Conservation (phyloP, 2,797 vertebrate species). For the Chaunax sp. region DNA sequence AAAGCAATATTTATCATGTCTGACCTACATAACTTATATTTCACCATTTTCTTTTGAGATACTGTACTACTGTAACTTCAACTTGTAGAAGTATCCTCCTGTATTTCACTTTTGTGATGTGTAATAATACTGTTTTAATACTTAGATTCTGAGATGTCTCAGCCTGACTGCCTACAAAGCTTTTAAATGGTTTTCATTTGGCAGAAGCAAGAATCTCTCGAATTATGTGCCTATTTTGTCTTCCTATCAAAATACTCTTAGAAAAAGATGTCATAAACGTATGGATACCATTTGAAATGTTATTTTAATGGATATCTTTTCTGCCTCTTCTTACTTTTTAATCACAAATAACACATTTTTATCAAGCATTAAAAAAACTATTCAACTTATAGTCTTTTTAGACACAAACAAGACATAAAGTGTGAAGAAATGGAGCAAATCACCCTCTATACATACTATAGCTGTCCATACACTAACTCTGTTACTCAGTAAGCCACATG, state of each 20-base stretch:
- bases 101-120: background rate
- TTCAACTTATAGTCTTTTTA: background rate
- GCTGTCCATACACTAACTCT: conserved; percentile 15
- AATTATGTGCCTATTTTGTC: conserved; percentile 27
- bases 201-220: conserved; percentile 19
- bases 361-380: background rate
- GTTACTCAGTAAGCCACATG: conserved; percentile 61
- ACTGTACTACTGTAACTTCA: no score
- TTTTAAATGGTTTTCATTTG: conserved; percentile 25
- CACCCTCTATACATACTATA: conserved; percentile 13
- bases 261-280: background rate
- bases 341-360: background rate
- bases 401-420: conserved; percentile 1
- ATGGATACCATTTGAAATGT: background rate
- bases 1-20: background rate
- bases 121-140: no score
- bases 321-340: background rate
- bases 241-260: background rate
- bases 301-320: background rate
- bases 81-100: no score
- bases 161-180: conserved; percentile 10
- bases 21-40: background rate
- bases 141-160: background rate
- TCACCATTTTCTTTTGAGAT: no score
- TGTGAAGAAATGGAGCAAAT: background rate